phyloP scores from a whole-genome alignment of 2,888 invertebrate genomes.

The Drosophila paracracens region DNA sequence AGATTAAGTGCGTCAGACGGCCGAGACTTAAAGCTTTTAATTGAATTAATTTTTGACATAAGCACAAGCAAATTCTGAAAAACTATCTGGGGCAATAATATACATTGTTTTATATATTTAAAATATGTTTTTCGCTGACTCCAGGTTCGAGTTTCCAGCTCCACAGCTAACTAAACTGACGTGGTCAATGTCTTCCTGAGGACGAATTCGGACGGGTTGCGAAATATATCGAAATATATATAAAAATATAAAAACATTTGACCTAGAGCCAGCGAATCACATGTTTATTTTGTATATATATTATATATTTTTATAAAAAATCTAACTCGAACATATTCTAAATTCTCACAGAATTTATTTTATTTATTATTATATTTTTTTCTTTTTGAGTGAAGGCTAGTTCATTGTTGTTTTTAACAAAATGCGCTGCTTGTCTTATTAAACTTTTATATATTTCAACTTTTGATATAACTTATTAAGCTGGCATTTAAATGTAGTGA shows the following conservation, averaged over 20 bases:
- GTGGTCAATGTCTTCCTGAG: neutral
- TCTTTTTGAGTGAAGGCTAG: too few relatives aligned
- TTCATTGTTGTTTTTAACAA: neutral
- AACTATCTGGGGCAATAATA: neutral
- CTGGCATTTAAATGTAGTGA: constrained; percentile 26
- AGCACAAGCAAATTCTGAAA: neutral
- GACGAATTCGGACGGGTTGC: neutral
- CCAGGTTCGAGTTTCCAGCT: neutral
- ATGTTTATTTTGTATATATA: neutral
- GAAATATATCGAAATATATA: neutral
- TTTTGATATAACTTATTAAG: constrained; percentile 23
- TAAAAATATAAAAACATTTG: neutral
- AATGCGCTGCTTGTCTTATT: neutral
- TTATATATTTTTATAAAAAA: neutral
- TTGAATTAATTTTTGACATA: neutral
- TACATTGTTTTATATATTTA: neutral
- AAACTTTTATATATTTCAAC: neutral
- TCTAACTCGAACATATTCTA: neutral
- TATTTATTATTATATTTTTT: too few relatives aligned
- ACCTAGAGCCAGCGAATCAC: neutral
- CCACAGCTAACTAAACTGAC: neutral
- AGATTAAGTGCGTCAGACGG: constrained; percentile 1
- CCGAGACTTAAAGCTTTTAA: neutral
- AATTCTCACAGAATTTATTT: neutral
- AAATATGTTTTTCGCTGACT: neutral